These are phyloP conservation scores for Siniperca chuatsi DNA, from an alignment of 2,113 vertebrate genomes.

Conservation along the genomic window DNA sequence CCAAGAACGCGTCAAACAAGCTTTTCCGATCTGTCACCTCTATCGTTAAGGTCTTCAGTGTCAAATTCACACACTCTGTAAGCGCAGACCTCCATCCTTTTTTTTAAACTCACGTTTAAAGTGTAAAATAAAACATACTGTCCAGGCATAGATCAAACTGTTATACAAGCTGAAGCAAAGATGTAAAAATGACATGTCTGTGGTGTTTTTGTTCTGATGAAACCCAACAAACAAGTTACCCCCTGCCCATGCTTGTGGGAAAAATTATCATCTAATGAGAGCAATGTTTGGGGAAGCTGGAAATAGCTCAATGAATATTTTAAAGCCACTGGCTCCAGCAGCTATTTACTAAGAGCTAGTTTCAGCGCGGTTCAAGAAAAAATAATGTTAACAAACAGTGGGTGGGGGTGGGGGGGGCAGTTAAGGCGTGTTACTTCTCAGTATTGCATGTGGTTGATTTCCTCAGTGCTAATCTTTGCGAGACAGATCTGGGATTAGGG, in stretches of 20 bases:
- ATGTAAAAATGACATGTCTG: conserved; percentile 15
- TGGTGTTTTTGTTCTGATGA: conserved; percentile 34
- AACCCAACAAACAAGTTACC: conserved; percentile 51
- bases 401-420: not conserved
- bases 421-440: conserved; percentile 47
- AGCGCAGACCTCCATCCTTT: too few relatives aligned
- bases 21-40: not conserved
- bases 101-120: not conserved
- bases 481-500: conserved; percentile 77
- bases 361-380: conserved; percentile 18
- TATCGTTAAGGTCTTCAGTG: too few relatives aligned
- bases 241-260: conserved; percentile 18
- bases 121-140: not conserved
- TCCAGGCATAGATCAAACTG: not conserved
- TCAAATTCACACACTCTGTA: too few relatives aligned
- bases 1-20: not conserved
- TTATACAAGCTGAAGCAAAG: not conserved
- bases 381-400: conserved; percentile 18
- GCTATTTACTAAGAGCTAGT: conserved; percentile 63
- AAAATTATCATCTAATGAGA: conserved; percentile 73
- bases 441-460: conserved; percentile 61
- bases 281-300: conserved; percentile 62
- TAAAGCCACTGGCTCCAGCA: conserved; percentile 53
- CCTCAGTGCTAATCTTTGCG: conserved; percentile 69
- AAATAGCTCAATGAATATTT: conserved; percentile 76